Conservation (phyloP, 2,888 invertebrate species). For the Pycnomerus fuliginosus region DNA sequence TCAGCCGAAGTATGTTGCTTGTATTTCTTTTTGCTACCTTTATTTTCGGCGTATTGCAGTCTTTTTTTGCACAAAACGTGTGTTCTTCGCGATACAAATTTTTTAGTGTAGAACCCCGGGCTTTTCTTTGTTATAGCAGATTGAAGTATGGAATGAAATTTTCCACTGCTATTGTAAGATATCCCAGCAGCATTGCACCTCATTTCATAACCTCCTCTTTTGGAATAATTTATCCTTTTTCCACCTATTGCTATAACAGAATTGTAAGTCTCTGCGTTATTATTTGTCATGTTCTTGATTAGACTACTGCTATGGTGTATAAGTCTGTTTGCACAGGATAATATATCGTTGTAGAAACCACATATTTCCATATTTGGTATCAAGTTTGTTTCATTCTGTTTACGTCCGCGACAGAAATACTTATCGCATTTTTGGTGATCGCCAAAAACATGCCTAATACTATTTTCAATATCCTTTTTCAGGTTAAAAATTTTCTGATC, state of each 20-base stretch:
- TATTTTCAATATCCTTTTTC: constrained; percentile 3
- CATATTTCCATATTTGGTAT: constrained; percentile 4
- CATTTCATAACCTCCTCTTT: neutral
- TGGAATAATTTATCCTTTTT: constrained; percentile 5
- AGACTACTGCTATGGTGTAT: neutral
- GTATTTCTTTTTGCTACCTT: neutral
- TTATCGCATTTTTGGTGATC: constrained; percentile 3
- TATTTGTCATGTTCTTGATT: constrained; percentile 4
- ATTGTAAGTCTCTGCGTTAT: constrained; percentile 1
- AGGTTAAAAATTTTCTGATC: constrained; percentile 3
- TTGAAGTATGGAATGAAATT: neutral
- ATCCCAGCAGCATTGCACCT: constrained; percentile 6
- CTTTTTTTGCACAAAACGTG: neutral
- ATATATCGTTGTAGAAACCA: constrained; percentile 5
- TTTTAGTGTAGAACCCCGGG: neutral
- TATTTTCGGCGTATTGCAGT: too few species aligned
- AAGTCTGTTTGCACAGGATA: neutral
- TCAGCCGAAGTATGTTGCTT: neutral
- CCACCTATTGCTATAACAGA: constrained; percentile 2
- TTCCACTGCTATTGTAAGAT: neutral
- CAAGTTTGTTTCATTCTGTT: constrained; percentile 4
- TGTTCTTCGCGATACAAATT: neutral
- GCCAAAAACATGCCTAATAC: constrained; percentile 1
- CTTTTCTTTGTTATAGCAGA: neutral
- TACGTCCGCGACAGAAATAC: constrained; percentile 6